Evolutionary conservation across 2,888 invertebrate genomes (phyloP).

Genomic region (Zele albiditarsus): DNA sequence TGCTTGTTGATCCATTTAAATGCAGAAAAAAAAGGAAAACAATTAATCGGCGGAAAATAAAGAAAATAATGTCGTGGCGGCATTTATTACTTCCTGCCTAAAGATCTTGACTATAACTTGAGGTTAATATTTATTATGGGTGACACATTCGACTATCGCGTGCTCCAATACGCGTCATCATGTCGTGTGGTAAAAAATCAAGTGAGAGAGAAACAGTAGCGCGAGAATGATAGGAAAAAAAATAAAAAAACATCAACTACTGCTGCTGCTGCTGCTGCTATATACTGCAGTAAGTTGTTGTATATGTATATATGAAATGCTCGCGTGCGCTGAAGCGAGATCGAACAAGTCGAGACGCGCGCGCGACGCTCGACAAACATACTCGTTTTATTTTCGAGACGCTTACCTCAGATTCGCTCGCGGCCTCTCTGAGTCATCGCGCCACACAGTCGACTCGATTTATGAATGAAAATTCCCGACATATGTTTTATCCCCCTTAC

Average conservation of each 20-base stretch:
- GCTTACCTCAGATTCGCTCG: constrained; percentile 58
- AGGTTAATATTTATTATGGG: constrained; percentile 17
- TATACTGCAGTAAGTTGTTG: neutral
- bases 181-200: constrained; percentile 12
- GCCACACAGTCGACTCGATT: constrained; percentile 25
- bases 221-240: neutral
- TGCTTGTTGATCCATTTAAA: no score
- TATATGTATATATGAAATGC: neutral
- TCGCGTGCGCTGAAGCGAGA: neutral
- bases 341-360: constrained; percentile 16
- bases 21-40: neutral
- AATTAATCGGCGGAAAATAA: neutral
- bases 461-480: constrained; percentile 42
- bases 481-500: constrained; percentile 27
- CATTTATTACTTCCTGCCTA: constrained; percentile 18
- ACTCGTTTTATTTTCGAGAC: constrained; percentile 52
- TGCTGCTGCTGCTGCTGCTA: neutral
- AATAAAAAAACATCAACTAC: neutral
- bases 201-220: constrained; percentile 3
- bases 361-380: neutral
- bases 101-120: constrained; percentile 13
- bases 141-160: constrained; percentile 37
- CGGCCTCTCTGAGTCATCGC: constrained; percentile 45
- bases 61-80: constrained; percentile 1
- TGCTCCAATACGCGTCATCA: constrained; percentile 37